Base-by-base conservation (phyloP, 1,140 invertebrate genomes). In the Drosophila arawakana region DNA sequence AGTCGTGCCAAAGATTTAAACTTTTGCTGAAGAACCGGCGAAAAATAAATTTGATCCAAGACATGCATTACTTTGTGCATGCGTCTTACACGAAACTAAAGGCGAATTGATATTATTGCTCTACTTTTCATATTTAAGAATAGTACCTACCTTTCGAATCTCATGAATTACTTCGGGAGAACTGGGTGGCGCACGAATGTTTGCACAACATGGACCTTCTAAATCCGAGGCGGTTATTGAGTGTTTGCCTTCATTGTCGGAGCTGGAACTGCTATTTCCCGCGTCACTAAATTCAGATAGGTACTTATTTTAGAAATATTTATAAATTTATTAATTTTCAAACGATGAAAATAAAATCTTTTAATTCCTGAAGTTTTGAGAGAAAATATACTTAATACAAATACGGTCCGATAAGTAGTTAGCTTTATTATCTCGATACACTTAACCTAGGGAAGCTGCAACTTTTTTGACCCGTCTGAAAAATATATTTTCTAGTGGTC, bases 231-330 rank as follows among this genome's bases (percentile, higher is more conserved):
- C 75, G 3, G 85, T 85, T 58, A 80, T 82, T 3, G 82, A 88
- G 66, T 76, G 81, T 57, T 91, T 92, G 63, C 91, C 88, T 57
- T 92, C 91, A 46, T 92, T 92, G 34, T 92, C 91, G 9, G 91
- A 92, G 72, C 94, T 95, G 21, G 95, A 95, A 15, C 95, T 96
- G n/a, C 95, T 95, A 74, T 96, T 95, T 13, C 96, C 96, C 91
- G 96, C 96, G 81, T 96, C 96, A 92, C 96, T 21, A 21, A 21
- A 21, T 21, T 1, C 18, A 21, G 18, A 21, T 21, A 21, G 18
- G 18, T 21, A 21, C 18, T 21, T 21, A 21, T 21, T 21, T 21
- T 21, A 21, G 18, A 1, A 21, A 21, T 21, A 21, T 21, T 21
- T 21, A 21, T 21, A 15, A 15, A 21, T 21, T 21, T 21, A 2